phyloP scores from a whole-genome alignment of 2,797 vertebrate species.

The Mus minutoides region DNA sequence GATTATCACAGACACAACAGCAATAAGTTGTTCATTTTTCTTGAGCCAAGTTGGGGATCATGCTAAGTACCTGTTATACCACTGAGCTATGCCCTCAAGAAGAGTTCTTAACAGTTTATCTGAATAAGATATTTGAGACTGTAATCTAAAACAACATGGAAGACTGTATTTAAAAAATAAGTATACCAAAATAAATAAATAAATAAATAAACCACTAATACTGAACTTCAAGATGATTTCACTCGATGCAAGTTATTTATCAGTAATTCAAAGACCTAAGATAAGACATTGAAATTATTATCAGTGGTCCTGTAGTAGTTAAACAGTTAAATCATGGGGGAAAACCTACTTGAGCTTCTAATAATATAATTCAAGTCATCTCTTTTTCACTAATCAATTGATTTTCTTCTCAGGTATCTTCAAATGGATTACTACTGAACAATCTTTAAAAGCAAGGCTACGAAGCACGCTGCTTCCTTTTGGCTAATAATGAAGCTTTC shows the following conservation, averaged over 20 bases:
- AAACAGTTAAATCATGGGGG: background rate
- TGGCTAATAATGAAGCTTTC: background rate
- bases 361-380: background rate
- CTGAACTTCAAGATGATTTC: background rate
- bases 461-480: background rate
- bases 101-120: background rate
- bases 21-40: background rate
- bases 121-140: constrained; percentile 11
- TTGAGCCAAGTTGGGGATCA: background rate
- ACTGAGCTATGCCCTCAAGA: background rate
- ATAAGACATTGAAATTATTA: background rate
- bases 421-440: constrained; percentile 12
- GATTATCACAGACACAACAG: background rate
- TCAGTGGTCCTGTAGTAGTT: background rate
- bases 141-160: background rate
- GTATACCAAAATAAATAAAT: background rate
- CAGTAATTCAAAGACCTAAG: constrained; percentile 49
- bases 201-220: background rate
- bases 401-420: constrained; percentile 57
- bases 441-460: constrained; percentile 42
- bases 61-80: background rate
- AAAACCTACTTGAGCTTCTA: background rate
- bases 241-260: constrained; percentile 15
- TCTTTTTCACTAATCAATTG: constrained; percentile 30
- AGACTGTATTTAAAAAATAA: background rate